Evolutionary conservation across 2,113 vertebrate species (phyloP).

Genomic region (Hippocampus barbouri): DNA sequence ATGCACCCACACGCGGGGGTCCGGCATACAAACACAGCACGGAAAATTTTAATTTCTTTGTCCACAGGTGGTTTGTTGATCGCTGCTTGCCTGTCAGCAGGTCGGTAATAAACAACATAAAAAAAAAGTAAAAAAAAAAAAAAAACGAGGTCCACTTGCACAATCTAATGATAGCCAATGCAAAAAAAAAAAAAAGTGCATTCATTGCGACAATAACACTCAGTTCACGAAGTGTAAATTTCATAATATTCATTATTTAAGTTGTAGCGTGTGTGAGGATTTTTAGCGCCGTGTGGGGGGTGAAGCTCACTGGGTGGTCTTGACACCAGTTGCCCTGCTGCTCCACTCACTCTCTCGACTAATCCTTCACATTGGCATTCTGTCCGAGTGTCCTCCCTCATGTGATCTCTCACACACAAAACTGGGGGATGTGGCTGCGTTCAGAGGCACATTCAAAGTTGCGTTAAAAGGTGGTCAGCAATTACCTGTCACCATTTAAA

Average conservation of each 20-base stretch:
- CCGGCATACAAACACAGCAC: conserved; percentile 9
- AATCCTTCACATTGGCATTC: too few relatives aligned
- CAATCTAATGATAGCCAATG: neutral
- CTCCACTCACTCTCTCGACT: too few relatives aligned
- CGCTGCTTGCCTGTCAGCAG: conserved; percentile 46
- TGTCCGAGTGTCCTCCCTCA: too few relatives aligned
- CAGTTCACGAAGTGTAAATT: neutral
- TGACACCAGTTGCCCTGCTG: too few relatives aligned
- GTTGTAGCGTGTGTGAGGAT: neutral
- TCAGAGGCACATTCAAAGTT: too few relatives aligned
- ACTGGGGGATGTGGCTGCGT: too few relatives aligned
- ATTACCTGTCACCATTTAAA: too few relatives aligned
- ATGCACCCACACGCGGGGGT: conserved; percentile 13
- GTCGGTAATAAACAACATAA: conserved; percentile 42
- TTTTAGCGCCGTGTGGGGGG: too few relatives aligned
- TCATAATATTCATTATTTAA: neutral
- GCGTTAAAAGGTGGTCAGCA: too few relatives aligned
- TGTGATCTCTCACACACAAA: too few relatives aligned
- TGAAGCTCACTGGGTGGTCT: too few relatives aligned
- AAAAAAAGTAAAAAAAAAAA: conserved; percentile 11
- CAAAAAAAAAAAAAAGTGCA: neutral
- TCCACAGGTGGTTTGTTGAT: conserved; percentile 61
- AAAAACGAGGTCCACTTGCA: neutral
- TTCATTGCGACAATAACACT: neutral
- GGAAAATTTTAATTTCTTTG: conserved; percentile 50